Conservation (phyloP, 2,888 invertebrate species). For the Urechis unicinctus region DNA sequence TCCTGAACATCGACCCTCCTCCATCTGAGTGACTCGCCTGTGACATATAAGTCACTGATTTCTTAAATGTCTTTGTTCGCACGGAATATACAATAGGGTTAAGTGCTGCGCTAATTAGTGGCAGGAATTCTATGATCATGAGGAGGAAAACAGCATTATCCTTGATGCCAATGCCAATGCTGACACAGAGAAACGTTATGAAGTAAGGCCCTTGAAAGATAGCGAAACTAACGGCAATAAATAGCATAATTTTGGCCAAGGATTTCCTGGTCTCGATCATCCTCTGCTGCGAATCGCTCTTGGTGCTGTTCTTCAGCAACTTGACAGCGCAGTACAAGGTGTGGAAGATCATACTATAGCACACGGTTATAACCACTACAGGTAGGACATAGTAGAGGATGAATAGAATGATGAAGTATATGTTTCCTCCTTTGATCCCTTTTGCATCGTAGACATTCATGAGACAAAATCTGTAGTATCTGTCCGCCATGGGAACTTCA, state of each 20-base stretch:
- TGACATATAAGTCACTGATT: not conserved
- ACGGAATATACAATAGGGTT: slow-evolving; percentile 20
- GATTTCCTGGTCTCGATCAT: slow-evolving; percentile 11
- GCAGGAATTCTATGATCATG: slow-evolving; percentile 15
- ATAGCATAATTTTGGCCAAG: slow-evolving; percentile 19
- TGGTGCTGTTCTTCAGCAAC: not conserved
- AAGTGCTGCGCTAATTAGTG: slow-evolving; percentile 14
- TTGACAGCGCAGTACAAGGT: slow-evolving; percentile 3
- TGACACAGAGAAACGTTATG: slow-evolving; percentile 7
- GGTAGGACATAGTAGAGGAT: slow-evolving; percentile 16
- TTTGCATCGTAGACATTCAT: slow-evolving; percentile 4
- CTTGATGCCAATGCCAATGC: slow-evolving; percentile 7
- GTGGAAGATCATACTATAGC: slow-evolving; percentile 14
- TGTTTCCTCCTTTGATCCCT: not conserved
- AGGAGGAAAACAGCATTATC: slow-evolving; percentile 14
- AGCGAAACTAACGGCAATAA: slow-evolving; percentile 17
- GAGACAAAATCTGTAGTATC: slow-evolving; percentile 12
- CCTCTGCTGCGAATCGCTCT: not conserved
- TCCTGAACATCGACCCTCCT: too few relatives aligned
- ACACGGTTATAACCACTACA: slow-evolving; percentile 8
- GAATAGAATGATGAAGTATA: slow-evolving; percentile 14
- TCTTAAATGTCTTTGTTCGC: slow-evolving; percentile 9
- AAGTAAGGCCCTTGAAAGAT: slow-evolving; percentile 16
- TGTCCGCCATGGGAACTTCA: slow-evolving; percentile 1
- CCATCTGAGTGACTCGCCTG: not conserved